Evolutionary conservation across 2,113 vertebrate species (phyloP).

Genomic region (Mustela lutreola): DNA sequence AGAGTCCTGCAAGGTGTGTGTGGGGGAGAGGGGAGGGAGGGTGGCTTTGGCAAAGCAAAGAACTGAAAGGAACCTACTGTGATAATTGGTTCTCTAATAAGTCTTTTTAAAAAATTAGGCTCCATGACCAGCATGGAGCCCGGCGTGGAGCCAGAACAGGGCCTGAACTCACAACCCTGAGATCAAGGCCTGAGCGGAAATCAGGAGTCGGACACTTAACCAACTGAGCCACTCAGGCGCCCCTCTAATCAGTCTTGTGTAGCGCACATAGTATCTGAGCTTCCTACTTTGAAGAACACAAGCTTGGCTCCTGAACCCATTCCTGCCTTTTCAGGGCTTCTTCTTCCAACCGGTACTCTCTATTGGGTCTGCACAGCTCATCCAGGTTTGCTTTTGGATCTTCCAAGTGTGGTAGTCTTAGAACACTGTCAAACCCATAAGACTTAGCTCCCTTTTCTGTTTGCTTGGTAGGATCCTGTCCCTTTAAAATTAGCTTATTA

Average conservation of each 20-base stretch:
- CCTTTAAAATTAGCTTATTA: conserved; percentile 10
- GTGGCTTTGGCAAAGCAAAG: not conserved
- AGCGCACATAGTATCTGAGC: not conserved
- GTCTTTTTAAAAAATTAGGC: not conserved
- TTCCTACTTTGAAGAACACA: not conserved
- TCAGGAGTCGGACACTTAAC: not conserved
- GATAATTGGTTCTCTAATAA: not conserved
- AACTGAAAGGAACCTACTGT: not conserved
- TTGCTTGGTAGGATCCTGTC: not conserved
- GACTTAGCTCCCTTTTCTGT: not conserved
- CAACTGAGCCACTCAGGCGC: not conserved
- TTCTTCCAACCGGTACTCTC: too few species aligned
- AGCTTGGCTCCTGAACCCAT: not conserved
- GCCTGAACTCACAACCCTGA: not conserved
- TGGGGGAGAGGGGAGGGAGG: accelerated
- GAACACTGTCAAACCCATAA: conserved; percentile 5
- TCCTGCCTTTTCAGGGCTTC: not conserved
- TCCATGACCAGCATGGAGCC: too few species aligned
- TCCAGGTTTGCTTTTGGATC: not conserved
- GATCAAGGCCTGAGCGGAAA: not conserved
- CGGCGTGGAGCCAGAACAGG: not conserved
- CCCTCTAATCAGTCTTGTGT: not conserved
- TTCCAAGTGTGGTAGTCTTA: not conserved
- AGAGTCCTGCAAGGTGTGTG: not conserved
- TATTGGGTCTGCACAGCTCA: not conserved